Evolutionary conservation across 2,113 vertebrate species (phyloP).

Genomic region (Mus pahari): DNA sequence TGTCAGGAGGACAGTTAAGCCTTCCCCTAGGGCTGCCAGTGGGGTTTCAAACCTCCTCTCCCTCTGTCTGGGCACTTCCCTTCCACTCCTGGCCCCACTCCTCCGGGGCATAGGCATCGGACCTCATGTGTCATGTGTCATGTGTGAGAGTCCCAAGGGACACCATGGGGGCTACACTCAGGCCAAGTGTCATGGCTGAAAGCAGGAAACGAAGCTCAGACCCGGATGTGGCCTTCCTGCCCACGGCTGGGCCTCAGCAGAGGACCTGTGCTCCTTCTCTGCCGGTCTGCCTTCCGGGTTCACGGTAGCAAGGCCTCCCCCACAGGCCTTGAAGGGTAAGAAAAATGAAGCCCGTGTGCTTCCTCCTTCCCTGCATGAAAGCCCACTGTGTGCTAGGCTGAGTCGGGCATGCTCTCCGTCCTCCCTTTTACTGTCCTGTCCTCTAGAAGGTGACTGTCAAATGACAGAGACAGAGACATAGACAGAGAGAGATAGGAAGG

Average conservation of each 20-base stretch:
- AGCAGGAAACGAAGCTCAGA: neutral
- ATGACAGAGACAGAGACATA: neutral
- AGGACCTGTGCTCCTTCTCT: neutral
- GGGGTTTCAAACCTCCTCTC: conserved; percentile 66
- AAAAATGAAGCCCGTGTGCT: neutral
- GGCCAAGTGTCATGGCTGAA: conserved; percentile 13
- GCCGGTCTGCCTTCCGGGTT: neutral
- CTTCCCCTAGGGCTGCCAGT: conserved; percentile 7
- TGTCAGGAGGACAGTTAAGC: conserved; percentile 72
- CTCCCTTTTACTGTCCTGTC: neutral
- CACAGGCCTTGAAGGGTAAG: neutral
- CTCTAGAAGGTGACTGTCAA: neutral
- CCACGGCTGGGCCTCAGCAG: neutral
- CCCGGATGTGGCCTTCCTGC: neutral
- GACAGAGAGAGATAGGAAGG: neutral
- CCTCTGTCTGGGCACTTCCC: conserved; percentile 62
- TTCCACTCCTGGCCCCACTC: neutral
- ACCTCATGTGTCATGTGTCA: too few relatives aligned
- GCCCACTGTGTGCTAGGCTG: neutral
- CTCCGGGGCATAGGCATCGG: conserved; percentile 40
- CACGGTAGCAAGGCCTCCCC: neutral
- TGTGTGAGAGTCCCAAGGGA: conserved; percentile 30
- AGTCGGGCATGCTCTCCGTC: neutral
- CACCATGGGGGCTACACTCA: neutral
- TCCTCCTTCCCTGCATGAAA: neutral